Conservation (phyloP, 2,113 vertebrate species). For the Rhineura floridana region DNA sequence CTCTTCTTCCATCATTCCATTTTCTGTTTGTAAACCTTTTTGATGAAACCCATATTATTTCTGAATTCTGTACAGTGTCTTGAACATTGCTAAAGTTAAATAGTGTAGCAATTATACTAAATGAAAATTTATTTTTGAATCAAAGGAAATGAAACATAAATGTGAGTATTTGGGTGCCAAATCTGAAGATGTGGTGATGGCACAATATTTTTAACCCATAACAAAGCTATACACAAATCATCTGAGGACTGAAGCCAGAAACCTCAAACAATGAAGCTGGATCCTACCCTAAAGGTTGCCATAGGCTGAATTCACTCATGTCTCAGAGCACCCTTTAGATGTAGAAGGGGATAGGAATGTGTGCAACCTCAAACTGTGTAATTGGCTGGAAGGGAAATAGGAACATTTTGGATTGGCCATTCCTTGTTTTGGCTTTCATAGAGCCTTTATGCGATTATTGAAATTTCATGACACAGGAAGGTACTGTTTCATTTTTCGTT, state of each 20-base stretch:
- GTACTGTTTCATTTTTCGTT: neutral
- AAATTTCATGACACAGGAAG: neutral
- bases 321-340: neutral
- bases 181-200: neutral
- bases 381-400: neutral
- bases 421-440: neutral
- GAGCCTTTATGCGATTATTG: neutral
- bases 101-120: neutral
- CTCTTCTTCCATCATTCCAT: neutral
- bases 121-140: neutral
- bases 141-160: neutral
- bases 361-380: neutral
- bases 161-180: neutral
- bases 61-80: neutral
- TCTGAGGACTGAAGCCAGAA: neutral
- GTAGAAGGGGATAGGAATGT: neutral
- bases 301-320: neutral
- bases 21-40: neutral
- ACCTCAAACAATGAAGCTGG: neutral
- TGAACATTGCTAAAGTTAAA: neutral
- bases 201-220: neutral
- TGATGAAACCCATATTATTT: neutral
- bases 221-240: neutral
- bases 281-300: neutral
- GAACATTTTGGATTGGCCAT: neutral